Evolutionary conservation across 2,113 vertebrate genomes (phyloP).

Genomic region (Nibea coibor): DNA sequence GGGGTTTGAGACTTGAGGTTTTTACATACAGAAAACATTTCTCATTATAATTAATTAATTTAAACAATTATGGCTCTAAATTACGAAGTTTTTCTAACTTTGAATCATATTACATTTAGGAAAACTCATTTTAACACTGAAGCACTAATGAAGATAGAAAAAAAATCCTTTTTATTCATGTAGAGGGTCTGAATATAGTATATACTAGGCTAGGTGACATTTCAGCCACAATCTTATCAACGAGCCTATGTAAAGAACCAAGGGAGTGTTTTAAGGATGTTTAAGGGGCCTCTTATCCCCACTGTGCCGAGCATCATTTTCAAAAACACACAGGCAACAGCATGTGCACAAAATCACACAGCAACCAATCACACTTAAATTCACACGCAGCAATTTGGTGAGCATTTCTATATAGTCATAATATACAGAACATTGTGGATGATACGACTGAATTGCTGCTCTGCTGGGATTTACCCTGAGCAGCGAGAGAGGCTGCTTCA

Average conservation of each 20-base stretch:
- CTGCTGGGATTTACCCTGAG: slow-evolving; percentile 18
- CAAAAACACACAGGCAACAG: not conserved
- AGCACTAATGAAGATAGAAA: no score
- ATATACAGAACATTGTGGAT: not conserved
- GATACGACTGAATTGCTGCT: slow-evolving; percentile 8
- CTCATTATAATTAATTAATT: no score
- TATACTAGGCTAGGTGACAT: not conserved
- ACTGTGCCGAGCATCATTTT: not conserved
- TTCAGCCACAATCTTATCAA: not conserved
- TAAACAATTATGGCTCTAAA: not conserved
- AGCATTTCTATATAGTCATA: slow-evolving; percentile 3
- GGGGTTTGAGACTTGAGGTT: no score
- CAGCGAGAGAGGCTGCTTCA: slow-evolving; percentile 15
- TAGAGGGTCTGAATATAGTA: not conserved
- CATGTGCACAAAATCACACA: not conserved
- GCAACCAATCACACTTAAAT: not conserved
- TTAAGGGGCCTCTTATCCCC: not conserved
- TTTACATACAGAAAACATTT: no score
- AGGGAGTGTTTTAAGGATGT: not conserved
- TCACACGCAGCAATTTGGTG: not conserved
- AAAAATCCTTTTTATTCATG: not conserved
- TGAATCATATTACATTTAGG: not conserved
- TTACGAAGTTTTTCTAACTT: not conserved
- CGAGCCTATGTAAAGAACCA: not conserved
- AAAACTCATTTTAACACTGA: no score